A percentile compares a stretch with the other conserved stretches of the same genome.
These are phyloP conservation scores for Panthera tigris DNA, from an alignment of 2,113 vertebrate genomes.

Conservation along the genomic window DNA sequence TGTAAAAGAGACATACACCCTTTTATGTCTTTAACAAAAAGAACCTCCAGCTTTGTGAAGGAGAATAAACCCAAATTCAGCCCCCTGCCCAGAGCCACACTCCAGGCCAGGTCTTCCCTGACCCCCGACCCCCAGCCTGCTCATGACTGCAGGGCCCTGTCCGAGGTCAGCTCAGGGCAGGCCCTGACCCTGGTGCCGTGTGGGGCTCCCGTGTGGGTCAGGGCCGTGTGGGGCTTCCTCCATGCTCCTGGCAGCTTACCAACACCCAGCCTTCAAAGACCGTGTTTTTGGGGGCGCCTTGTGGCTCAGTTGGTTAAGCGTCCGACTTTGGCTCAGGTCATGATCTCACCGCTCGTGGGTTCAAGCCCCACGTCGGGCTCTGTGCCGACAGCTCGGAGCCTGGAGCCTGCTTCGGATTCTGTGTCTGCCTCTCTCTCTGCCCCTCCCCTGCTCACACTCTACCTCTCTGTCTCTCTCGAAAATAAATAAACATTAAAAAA, in stretches of 20 bases:
- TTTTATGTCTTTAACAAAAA: not conserved
- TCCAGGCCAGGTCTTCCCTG: not conserved
- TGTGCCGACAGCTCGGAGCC: too few relatives aligned
- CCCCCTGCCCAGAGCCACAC: not conserved
- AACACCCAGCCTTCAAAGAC: accelerated
- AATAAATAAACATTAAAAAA: too few relatives aligned
- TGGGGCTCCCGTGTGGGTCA: not conserved
- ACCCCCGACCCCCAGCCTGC: not conserved
- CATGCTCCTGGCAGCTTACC: not conserved
- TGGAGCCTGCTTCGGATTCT: too few relatives aligned
- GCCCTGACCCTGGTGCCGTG: too few relatives aligned
- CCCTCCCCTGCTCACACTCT: too few relatives aligned
- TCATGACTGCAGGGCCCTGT: accelerated
- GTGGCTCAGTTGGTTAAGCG: too few relatives aligned
- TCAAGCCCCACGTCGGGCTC: too few relatives aligned
- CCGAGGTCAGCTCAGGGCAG: accelerated
- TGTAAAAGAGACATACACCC: not conserved
- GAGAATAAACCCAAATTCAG: not conserved
- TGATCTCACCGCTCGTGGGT: too few relatives aligned
- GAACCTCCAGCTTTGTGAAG: not conserved
- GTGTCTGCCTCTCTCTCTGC: too few relatives aligned
- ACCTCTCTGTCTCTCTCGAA: too few relatives aligned
- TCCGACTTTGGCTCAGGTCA: too few relatives aligned
- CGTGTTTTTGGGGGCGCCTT: too few relatives aligned
- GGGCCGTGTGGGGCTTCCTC: not conserved